A percentile compares a stretch with the other conserved stretches of the same genome.
Conservation (phyloP, 2,797 vertebrate species). For the Sebastes dallii region DNA sequence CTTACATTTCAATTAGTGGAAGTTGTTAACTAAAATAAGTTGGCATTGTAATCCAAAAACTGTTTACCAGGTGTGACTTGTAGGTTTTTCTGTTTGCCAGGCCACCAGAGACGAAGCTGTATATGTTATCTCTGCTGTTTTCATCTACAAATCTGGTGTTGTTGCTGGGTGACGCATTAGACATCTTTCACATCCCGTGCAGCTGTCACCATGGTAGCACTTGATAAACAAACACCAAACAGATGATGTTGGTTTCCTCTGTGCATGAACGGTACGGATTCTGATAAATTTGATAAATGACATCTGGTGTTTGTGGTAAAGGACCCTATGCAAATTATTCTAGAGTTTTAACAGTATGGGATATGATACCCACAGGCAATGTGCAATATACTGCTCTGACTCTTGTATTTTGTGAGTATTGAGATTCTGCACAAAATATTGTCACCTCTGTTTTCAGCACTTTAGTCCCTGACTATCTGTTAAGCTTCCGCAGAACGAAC, state of each 20-base stretch:
- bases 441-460: neutral
- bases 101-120: neutral
- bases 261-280: fast-evolving
- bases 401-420: neutral
- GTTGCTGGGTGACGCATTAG: neutral
- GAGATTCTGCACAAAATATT: neutral
- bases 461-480: neutral
- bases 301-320: neutral
- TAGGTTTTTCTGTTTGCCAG: no score
- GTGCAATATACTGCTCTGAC: neutral
- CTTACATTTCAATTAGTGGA: neutral
- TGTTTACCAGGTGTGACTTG: neutral
- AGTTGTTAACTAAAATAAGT: neutral
- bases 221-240: constrained; percentile 13
- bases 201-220: constrained; percentile 25
- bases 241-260: neutral
- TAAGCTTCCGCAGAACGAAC: neutral
- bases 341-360: neutral
- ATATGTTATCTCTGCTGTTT: neutral
- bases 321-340: neutral
- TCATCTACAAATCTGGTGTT: neutral
- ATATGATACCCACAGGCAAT: neutral
- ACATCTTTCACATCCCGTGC: neutral
- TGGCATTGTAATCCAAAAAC: neutral
- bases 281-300: neutral